A percentile compares a stretch with the other conserved stretches of the same genome.
These are phyloP conservation scores for Phragmatobia fuliginosa DNA, from an alignment of 2,888 invertebrate genomes.

Conservation along the genomic window DNA sequence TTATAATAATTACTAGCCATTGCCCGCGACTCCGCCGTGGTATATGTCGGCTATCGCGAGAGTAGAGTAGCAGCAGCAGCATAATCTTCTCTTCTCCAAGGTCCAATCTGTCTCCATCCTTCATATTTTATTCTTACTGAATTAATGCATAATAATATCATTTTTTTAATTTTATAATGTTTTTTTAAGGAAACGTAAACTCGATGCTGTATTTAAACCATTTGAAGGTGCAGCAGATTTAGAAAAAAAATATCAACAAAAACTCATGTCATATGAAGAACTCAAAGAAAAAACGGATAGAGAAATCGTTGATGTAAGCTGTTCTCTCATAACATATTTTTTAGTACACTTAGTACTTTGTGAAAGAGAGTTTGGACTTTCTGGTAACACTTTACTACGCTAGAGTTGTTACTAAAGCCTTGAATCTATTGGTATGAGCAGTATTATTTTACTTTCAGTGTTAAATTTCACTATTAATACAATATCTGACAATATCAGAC, in stretches of 20 bases:
- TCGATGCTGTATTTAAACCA: conserved; percentile 78
- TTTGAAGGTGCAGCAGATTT: conserved; percentile 71
- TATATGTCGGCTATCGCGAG: too few relatives aligned
- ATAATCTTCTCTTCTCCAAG: too few relatives aligned
- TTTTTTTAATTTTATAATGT: neutral
- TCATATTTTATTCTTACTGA: too few relatives aligned
- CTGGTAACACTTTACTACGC: too few relatives aligned
- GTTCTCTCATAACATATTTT: neutral
- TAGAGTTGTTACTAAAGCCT: too few relatives aligned
- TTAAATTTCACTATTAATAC: neutral
- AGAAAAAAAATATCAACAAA: conserved; percentile 79
- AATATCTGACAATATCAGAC: neutral
- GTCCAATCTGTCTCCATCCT: too few relatives aligned
- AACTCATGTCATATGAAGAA: conserved; percentile 71
- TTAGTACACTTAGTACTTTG: too few relatives aligned
- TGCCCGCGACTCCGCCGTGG: too few relatives aligned
- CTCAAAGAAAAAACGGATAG: conserved; percentile 73
- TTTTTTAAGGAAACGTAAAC: conserved; percentile 75
- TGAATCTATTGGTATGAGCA: neutral
- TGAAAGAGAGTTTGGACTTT: too few relatives aligned
- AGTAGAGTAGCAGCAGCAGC: too few relatives aligned
- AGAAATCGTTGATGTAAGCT: conserved; percentile 73
- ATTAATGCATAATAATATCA: neutral
- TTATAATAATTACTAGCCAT: too few relatives aligned
- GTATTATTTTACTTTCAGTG: neutral